Percentiles rank a stretch among this genome's conserved stretches.
Conservation (phyloP, 2,888 invertebrate genomes). For the Leptinotarsa peninsularis region DNA sequence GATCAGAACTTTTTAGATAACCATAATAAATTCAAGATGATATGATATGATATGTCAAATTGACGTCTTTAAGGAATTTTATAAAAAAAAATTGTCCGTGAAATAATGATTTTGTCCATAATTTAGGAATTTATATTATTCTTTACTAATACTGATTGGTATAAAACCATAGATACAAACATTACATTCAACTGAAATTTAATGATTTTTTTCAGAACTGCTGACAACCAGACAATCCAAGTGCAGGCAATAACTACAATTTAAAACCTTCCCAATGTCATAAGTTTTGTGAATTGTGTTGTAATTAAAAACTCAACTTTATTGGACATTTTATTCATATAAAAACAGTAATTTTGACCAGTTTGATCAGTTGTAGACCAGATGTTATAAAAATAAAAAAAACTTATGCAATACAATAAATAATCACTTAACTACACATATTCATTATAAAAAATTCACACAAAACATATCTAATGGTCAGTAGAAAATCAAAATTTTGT, state of each 20-base stretch:
- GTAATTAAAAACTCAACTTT: not conserved
- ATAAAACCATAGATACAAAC: no score
- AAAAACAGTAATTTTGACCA: constrained; percentile 24
- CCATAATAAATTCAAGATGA: no score
- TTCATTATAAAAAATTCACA: constrained; percentile 22
- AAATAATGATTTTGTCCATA: no score
- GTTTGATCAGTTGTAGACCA: not conserved
- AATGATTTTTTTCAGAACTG: constrained; percentile 53
- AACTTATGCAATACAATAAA: constrained; percentile 23
- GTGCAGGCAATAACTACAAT: constrained; percentile 53
- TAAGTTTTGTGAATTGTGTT: not conserved
- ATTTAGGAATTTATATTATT: no score
- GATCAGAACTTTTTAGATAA: no score
- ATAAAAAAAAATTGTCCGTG: no score
- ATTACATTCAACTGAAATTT: not conserved
- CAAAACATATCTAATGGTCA: constrained; percentile 20
- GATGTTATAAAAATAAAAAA: constrained; percentile 21
- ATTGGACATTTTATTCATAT: constrained; percentile 7
- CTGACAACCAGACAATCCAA: constrained; percentile 59
- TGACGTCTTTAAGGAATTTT: no score
- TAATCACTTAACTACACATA: constrained; percentile 10
- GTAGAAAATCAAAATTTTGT: constrained; percentile 1
- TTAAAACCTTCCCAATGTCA: not conserved
- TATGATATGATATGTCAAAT: no score
- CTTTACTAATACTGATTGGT: not conserved